Base-by-base conservation (phyloP, 2,888 invertebrate species). In the Minunthozetes semirufus region DNA sequence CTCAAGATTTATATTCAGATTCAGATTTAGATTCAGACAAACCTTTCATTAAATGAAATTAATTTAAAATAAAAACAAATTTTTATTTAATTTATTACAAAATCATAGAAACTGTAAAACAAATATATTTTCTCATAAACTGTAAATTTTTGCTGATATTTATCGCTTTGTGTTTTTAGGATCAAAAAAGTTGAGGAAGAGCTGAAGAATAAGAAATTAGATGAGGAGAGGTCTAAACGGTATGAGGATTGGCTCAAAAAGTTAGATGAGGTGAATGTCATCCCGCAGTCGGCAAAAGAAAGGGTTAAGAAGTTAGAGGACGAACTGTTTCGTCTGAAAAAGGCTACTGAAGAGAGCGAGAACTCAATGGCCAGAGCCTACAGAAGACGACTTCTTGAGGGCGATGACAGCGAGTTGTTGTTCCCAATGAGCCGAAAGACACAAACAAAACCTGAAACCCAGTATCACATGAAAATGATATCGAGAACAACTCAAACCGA, bases 171-270 rank as follows among this genome's bases (percentile, higher is more conserved):
- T 46, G 13, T 46, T 48, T 42, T 22, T 27, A 70, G 42, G 8
- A 48, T 46, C 5, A 70, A 9, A 42, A 70, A 46, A 48, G 70
- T 17, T 0, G 48, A 70, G 22, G 46, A 70, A 46, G 70, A 70
- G 33, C 11, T 46, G 25, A 70, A 70, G 13, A 46, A 70, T 25
- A 70, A 70, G 70, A 70, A 70, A 70, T 25, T 70, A 46, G 70
- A 70, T 4, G 70, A 70, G 22, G 70, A 74, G 25, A 74, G 48
- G 29, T 50, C 27, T 48, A 74, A 59, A n/a, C 42, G 70, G 27
- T 75, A 72, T 27, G 72, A 75, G 56, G 72, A 75, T 56, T 75
- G 75, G 75, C 61, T 75, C 9, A 53, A 72, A 59, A 75, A 75
- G 72, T 63, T 75, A n/a, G 75, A 75, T 22, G 75, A 75, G 59